Percentiles rank a stretch among this genome's conserved stretches.
phyloP scores from a whole-genome alignment of 2,888 invertebrate genomes.

The Sinhomidia bicolor region DNA sequence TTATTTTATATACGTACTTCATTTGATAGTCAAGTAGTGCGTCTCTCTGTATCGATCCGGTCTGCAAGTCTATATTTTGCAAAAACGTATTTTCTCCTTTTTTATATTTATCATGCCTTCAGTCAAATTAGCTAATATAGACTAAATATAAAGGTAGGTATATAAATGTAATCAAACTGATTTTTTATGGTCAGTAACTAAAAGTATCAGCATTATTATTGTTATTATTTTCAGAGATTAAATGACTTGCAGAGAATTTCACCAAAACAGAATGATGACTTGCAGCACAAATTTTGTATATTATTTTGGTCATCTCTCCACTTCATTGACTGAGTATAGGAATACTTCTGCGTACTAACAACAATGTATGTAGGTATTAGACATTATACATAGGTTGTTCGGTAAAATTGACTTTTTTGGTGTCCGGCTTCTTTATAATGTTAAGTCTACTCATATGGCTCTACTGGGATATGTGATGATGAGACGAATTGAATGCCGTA shows the following conservation, averaged over 20 bases:
- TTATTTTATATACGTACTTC: too few species aligned
- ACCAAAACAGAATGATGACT: neutral
- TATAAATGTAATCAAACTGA: constrained; percentile 1
- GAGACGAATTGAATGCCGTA: neutral
- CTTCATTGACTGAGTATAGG: neutral
- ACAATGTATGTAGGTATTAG: neutral
- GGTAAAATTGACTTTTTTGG: constrained; percentile 24
- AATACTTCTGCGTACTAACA: neutral
- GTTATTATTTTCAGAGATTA: neutral
- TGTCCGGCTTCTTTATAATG: constrained; percentile 36
- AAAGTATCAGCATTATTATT: neutral
- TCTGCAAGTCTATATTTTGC: constrained; percentile 2
- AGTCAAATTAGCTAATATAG: neutral
- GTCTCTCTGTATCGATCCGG: neutral
- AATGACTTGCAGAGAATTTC: neutral
- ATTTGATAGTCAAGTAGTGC: neutral
- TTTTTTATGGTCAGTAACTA: constrained; percentile 38
- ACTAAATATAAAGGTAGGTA: neutral
- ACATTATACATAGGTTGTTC: too few species aligned
- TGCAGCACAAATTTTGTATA: neutral
- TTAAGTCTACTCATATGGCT: neutral
- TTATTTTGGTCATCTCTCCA: neutral
- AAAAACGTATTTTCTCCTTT: neutral
- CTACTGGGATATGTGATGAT: neutral
- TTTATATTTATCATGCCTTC: neutral